Evolutionary conservation across 1,140 invertebrate genomes (phyloP).

Genomic region (Atta texana): DNA sequence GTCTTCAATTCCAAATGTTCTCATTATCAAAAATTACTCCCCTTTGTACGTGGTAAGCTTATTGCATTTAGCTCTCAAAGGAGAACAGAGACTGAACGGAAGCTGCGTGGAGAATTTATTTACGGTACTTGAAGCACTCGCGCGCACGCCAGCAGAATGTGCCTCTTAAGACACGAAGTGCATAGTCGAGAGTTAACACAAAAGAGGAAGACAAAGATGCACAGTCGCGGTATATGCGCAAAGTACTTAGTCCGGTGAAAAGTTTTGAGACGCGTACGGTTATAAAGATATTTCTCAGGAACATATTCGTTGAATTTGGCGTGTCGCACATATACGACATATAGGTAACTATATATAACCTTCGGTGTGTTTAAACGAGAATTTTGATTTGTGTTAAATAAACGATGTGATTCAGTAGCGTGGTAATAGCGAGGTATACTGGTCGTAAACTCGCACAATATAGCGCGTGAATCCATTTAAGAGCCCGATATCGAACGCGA

Average conservation of each 20-base stretch:
- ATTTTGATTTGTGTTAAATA: constrained; percentile 60
- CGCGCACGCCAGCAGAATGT: neutral
- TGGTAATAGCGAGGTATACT: constrained; percentile 22
- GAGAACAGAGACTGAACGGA: neutral
- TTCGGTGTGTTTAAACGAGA: constrained; percentile 46
- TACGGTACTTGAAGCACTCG: constrained; percentile 51
- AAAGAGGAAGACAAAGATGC: constrained; percentile 32
- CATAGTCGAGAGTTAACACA: constrained; percentile 45
- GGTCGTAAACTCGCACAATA: neutral
- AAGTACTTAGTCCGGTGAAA: neutral
- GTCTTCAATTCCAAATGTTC: neutral
- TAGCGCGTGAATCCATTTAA: constrained; percentile 37
- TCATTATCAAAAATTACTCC: constrained; percentile 57
- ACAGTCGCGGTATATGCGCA: neutral
- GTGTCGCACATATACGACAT: neutral
- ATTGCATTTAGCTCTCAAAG: constrained; percentile 48
- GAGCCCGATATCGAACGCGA: constrained; percentile 23
- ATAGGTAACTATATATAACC: neutral
- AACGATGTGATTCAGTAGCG: constrained; percentile 45
- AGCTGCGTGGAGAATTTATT: constrained; percentile 45
- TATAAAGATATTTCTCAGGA: constrained; percentile 26
- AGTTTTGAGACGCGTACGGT: constrained; percentile 9
- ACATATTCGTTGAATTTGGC: constrained; percentile 40
- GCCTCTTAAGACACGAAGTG: constrained; percentile 40
- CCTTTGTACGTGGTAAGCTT: constrained; percentile 30